A percentile compares a stretch with the other conserved stretches of the same genome.
These are phyloP conservation scores for Phasianus colchicus DNA, from an alignment of 2,113 vertebrate species.

Conservation along the genomic window DNA sequence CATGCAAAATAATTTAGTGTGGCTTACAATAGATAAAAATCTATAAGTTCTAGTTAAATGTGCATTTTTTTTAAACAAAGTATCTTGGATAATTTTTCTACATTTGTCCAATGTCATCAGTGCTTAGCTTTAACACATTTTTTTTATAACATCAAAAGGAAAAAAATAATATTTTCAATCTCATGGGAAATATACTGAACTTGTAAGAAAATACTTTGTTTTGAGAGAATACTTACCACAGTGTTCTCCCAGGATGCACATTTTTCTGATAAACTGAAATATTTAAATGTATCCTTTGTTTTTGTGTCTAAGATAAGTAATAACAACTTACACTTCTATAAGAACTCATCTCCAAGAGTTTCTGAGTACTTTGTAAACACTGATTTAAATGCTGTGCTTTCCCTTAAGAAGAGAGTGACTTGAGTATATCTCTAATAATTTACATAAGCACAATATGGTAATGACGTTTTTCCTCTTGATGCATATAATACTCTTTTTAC, in stretches of 20 bases:
- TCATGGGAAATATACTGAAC: not conserved
- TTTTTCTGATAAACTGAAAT: constrained; percentile 7
- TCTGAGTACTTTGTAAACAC: not conserved
- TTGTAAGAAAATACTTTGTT: not conserved
- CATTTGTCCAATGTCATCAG: not conserved
- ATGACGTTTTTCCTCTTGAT: not conserved
- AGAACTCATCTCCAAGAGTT: not conserved
- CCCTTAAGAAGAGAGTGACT: not conserved
- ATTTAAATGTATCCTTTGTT: not conserved
- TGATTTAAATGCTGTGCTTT: not conserved
- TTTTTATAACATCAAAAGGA: not conserved
- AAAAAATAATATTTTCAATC: not conserved
- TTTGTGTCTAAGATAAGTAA: not conserved
- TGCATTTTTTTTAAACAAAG: not conserved
- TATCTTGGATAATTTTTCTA: not conserved
- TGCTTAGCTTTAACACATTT: not conserved
- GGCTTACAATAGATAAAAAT: not conserved
- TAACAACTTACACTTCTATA: not conserved
- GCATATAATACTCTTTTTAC: not conserved
- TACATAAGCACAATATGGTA: not conserved
- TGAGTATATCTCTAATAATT: not conserved
- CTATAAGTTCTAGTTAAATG: not conserved
- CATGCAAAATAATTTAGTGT: not conserved
- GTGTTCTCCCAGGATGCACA: accelerated
- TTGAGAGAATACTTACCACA: not conserved